A percentile compares a stretch with the other conserved stretches of the same genome.
These are phyloP conservation scores for Montipora capricornis DNA, from an alignment of 64 coral and sea anemone species.

Conservation along the genomic window DNA sequence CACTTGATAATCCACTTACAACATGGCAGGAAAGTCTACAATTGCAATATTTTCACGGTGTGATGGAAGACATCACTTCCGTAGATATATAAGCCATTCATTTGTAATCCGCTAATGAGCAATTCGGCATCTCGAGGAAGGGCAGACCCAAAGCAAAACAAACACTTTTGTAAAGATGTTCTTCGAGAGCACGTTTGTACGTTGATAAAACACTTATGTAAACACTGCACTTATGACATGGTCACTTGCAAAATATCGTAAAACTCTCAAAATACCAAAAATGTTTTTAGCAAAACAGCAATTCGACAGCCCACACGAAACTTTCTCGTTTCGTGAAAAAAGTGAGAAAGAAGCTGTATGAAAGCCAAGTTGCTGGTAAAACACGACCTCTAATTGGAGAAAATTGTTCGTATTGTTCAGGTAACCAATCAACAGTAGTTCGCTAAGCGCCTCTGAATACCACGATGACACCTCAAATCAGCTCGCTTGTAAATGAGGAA, in stretches of 20 bases:
- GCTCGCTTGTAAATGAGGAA: too few relatives aligned
- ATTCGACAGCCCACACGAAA: not conserved
- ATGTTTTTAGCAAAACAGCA: not conserved
- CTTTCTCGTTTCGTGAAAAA: not conserved
- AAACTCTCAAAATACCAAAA: not conserved
- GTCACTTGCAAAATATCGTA: not conserved
- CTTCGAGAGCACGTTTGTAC: conserved; percentile 9
- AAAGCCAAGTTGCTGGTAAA: not conserved
- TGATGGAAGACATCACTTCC: conserved; percentile 14
- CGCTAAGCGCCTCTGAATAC: not conserved
- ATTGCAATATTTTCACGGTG: conserved; percentile 18
- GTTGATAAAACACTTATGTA: conserved; percentile 2
- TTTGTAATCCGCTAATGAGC: not conserved
- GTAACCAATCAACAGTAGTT: conserved; percentile 17
- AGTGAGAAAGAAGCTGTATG: not conserved
- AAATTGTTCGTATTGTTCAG: not conserved
- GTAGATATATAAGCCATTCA: not conserved
- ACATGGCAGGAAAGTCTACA: conserved; percentile 54
- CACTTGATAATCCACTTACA: not conserved
- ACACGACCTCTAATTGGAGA: not conserved
- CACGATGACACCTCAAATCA: not conserved
- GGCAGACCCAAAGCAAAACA: conserved; percentile 9
- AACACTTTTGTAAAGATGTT: conserved; percentile 4
- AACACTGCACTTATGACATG: not conserved
- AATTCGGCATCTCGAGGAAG: not conserved